Evolutionary conservation across 2,797 vertebrate genomes (phyloP).

Genomic region (Rhabdophis nuchalis): DNA sequence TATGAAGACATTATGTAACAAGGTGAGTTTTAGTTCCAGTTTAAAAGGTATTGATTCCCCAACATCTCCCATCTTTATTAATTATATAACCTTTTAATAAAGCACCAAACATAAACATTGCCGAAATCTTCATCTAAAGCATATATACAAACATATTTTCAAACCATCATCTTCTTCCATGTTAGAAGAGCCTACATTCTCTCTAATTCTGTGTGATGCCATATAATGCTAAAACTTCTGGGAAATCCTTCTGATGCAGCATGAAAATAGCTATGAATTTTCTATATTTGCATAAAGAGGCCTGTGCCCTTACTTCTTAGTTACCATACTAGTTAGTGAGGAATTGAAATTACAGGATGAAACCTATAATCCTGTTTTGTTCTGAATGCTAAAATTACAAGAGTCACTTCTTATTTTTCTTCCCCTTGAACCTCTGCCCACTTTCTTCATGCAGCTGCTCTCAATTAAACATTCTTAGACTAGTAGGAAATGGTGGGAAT

Average conservation of each 20-base stretch:
- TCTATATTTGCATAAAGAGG: constrained; percentile 53
- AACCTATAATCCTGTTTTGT: constrained; percentile 44
- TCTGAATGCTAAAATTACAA: constrained; percentile 46
- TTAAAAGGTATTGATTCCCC: neutral
- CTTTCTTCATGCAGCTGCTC: constrained; percentile 26
- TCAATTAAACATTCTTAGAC: neutral
- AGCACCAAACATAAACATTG: neutral
- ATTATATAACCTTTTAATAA: neutral
- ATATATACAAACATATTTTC: neutral
- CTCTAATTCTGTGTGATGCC: constrained; percentile 19
- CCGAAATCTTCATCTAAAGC: neutral
- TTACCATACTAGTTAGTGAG: constrained; percentile 30
- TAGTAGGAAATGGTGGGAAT: neutral
- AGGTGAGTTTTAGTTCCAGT: neutral
- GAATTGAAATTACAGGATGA: constrained; percentile 47
- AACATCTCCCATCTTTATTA: neutral
- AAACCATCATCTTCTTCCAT: neutral
- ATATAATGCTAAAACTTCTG: constrained; percentile 29
- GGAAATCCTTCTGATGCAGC: constrained; percentile 25
- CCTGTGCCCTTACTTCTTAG: constrained; percentile 32
- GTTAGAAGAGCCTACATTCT: neutral
- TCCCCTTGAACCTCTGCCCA: constrained; percentile 37
- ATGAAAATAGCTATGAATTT: constrained; percentile 44
- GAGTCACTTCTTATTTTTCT: constrained; percentile 36
- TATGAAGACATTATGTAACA: neutral